Conservation (phyloP, 2,113 vertebrate genomes). For the Puma concolor region DNA sequence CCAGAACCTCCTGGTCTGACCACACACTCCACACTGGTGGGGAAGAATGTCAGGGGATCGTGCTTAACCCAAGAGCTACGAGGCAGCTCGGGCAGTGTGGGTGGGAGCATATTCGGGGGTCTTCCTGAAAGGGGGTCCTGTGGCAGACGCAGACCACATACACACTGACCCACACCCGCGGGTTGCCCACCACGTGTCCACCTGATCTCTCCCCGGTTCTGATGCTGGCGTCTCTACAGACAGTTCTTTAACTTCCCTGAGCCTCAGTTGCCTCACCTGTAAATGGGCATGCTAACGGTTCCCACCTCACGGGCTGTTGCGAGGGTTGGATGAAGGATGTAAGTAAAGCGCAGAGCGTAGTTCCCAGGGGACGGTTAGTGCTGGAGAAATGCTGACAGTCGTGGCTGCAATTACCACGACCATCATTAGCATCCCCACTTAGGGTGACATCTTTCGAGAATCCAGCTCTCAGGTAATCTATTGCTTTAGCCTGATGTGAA, state of each 20-base stretch:
- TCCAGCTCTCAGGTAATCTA: not conserved
- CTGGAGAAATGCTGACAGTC: not conserved
- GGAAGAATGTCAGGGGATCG: not conserved
- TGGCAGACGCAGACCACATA: not conserved
- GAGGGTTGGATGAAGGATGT: not conserved
- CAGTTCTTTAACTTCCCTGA: not conserved
- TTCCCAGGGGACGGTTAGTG: not conserved
- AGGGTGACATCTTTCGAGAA: not conserved
- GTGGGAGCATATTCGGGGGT: not conserved
- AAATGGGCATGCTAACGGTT: not conserved
- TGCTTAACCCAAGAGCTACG: not conserved
- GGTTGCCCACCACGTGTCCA: not conserved
- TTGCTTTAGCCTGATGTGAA: not conserved
- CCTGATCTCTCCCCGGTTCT: not conserved
- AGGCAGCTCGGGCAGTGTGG: not conserved
- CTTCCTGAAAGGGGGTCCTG: not conserved
- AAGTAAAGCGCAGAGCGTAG: not conserved
- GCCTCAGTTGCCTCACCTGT: not conserved
- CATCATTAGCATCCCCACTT: not conserved
- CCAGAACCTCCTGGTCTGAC: not conserved
- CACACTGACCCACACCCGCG: not conserved
- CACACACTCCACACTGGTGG: not conserved
- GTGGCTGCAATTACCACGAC: not conserved
- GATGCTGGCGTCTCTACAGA: not conserved
- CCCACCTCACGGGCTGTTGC: not conserved